phyloP scores from a whole-genome alignment of 2,888 invertebrate species.

The Periphyllus acericola region DNA sequence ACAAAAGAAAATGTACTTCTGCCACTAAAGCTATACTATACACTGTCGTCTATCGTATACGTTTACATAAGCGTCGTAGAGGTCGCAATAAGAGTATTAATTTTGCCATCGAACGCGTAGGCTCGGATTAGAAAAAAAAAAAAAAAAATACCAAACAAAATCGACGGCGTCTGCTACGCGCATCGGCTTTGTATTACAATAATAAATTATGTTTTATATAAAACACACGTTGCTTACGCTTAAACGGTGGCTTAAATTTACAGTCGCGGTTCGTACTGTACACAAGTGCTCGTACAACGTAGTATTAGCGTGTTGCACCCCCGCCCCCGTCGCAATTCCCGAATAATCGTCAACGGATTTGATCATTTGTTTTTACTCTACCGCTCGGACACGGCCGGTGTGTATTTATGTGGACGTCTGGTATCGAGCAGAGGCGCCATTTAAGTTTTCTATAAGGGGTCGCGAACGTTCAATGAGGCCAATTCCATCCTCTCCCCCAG shows the following conservation, averaged over 20 bases:
- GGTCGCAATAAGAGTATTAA: neutral
- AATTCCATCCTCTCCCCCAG: too few species aligned
- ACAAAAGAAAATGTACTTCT: slow-evolving; percentile 13
- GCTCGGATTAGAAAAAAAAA: slow-evolving; percentile 3
- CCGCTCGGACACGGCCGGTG: too few species aligned
- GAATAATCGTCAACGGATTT: too few species aligned
- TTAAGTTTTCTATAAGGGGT: too few species aligned
- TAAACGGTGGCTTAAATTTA: neutral
- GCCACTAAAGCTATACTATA: neutral
- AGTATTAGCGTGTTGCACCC: too few species aligned
- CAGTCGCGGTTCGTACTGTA: neutral
- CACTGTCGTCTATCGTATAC: neutral
- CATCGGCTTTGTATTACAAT: neutral
- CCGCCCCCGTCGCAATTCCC: too few species aligned
- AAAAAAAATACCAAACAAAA: neutral
- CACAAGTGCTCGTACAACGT: too few species aligned
- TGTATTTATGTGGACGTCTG: too few species aligned
- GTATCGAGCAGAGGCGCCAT: too few species aligned
- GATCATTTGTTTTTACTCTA: too few species aligned
- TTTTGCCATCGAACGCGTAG: slow-evolving; percentile 1
- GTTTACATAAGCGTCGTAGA: neutral
- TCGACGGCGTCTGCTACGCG: neutral
- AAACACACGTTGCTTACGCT: neutral
- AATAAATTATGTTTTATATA: neutral
- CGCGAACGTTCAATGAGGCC: too few species aligned